Conservation (phyloP, 92 coral and sea anemone genomes). For the Paragorgia papillata region DNA sequence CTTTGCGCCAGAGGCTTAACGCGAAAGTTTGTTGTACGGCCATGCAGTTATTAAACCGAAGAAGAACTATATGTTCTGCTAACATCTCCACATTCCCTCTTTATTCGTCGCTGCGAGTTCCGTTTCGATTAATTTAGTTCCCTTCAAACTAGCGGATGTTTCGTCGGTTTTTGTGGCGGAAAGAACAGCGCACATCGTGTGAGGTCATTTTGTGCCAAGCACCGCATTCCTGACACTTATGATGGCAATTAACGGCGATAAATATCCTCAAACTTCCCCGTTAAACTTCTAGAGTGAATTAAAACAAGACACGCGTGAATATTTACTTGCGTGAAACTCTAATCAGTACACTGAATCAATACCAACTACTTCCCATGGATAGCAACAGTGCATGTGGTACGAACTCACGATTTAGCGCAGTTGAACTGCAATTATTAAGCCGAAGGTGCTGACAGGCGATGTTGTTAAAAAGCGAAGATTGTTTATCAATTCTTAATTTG, state of each 20-base stretch:
- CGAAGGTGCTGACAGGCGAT: slow-evolving; percentile 13
- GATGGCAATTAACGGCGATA: slow-evolving; percentile 26
- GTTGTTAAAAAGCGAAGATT: neutral
- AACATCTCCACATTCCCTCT: too few relatives aligned
- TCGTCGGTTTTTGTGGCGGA: neutral
- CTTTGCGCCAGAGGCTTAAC: too few relatives aligned
- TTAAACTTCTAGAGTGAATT: neutral
- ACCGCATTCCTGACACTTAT: neutral
- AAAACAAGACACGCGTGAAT: neutral
- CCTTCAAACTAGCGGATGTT: neutral
- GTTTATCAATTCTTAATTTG: slow-evolving; percentile 10
- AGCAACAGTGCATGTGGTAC: slow-evolving; percentile 7
- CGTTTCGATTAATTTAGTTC: too few relatives aligned
- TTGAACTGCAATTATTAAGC: neutral
- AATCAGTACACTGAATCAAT: neutral
- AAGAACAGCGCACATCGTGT: slow-evolving; percentile 3
- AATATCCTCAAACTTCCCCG: slow-evolving; percentile 2
- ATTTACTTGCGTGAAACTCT: neutral
- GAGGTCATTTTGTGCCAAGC: slow-evolving; percentile 8
- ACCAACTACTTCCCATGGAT: neutral
- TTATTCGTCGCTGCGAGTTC: neutral
- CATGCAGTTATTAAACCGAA: too few relatives aligned
- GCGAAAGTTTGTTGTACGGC: too few relatives aligned
- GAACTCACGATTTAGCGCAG: slow-evolving; percentile 25
- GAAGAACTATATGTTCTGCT: too few relatives aligned